Percentiles rank a stretch among this genome's conserved stretches.
Conservation (phyloP, 2,888 invertebrate genomes). For the Oxyteleia sp. region DNA sequence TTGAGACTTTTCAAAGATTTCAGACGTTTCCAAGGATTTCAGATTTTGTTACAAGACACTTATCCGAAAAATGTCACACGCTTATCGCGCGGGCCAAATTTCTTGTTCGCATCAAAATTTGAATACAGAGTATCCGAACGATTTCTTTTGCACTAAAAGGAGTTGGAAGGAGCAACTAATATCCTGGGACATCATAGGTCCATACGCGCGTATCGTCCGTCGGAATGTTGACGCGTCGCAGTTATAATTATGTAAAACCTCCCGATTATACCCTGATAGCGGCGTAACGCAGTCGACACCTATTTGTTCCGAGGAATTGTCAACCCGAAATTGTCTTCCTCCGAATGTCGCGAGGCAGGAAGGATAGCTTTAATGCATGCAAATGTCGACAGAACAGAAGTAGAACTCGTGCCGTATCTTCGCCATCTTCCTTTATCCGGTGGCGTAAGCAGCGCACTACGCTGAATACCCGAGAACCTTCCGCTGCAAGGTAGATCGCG, state of each 20-base stretch:
- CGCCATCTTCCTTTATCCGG: constrained; percentile 68
- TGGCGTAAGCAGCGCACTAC: constrained; percentile 42
- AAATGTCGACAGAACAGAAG: constrained; percentile 82
- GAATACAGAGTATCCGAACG: too few species aligned
- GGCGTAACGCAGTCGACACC: constrained; percentile 40
- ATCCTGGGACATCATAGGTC: too few species aligned
- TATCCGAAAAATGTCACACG: too few species aligned
- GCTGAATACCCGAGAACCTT: constrained; percentile 63
- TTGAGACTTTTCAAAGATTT: too few species aligned
- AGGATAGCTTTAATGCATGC: constrained; percentile 83
- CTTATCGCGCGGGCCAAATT: too few species aligned
- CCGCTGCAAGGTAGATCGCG: constrained; percentile 71
- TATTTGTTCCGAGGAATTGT: constrained; percentile 67
- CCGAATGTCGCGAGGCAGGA: constrained; percentile 65
- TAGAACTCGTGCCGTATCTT: constrained; percentile 85
- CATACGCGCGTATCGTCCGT: neutral
- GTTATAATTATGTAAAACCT: constrained; percentile 47
- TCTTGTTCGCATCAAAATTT: too few species aligned
- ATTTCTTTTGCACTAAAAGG: too few species aligned
- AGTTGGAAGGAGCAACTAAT: too few species aligned
- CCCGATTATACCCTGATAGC: constrained; percentile 45
- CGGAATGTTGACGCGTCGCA: constrained; percentile 2
- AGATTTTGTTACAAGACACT: too few species aligned
- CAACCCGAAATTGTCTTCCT: constrained; percentile 73
- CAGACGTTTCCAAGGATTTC: too few species aligned